Base-by-base conservation (phyloP, 2,888 invertebrate species). In the Oscheius sp. region DNA sequence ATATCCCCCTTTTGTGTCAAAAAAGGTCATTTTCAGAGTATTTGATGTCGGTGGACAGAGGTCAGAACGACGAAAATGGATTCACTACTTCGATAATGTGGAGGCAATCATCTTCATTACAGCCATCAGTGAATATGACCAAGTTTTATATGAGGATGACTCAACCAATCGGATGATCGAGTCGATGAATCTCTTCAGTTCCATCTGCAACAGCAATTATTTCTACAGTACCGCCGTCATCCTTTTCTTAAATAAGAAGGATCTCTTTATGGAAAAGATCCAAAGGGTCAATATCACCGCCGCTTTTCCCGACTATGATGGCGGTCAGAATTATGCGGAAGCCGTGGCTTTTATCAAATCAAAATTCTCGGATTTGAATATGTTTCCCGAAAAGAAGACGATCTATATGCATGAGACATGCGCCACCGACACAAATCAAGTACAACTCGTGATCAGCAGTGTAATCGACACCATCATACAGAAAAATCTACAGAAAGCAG, bases 301-400 rank as follows among this genome's bases (percentile, higher is more conserved):
- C 21, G 87, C 86, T 29, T 87, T 87, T 75, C 87, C 87, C n/a
- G 87, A 87, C 77, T 87, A 87, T 61, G 87, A 87, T 75, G 86
- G 96, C 91, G 95, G 94, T 88, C 95, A 96, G 91, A 93, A 95
- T 92, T 96, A 96, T 92, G 95, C 96, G 90, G 93, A 95, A 90
- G 98, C 99, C 91, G 93, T 98, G 91, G 96, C 97, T 92, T 99
- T 98, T 92, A 99, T 99, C 90, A 93, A 99, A 91, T 93, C 96
- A 92, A 99, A 98, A 96, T 99, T 99, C 92, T 97, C 96, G 91
- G 98, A 99, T 91, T 93, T 99, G 91, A 99, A 99, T 92, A 97
- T 98, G 87, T 98, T 99, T 92, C 95, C 95, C 88, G 98, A 99
- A 93, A 99, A 99, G 76, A 86, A 85, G 92, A 98, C 98, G 89